Percentiles rank a stretch among this genome's conserved stretches.
These are phyloP conservation scores for Ormyrus nitidulus DNA, from an alignment of 2,888 invertebrate species.

Conservation along the genomic window DNA sequence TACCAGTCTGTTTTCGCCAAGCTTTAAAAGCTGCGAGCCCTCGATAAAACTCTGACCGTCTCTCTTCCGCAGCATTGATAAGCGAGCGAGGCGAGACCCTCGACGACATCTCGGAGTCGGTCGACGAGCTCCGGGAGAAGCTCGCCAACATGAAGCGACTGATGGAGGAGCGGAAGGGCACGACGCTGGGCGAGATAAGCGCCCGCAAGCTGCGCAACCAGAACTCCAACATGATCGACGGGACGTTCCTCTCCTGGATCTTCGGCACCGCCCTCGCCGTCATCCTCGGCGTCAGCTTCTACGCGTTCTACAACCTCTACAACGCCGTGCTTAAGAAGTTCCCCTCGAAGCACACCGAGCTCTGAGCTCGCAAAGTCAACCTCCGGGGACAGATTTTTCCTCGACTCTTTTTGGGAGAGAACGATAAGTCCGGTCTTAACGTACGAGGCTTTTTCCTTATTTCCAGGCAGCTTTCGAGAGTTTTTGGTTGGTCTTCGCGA, in stretches of 20 bases:
- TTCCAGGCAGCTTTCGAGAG: no score
- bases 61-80: slow-evolving; percentile 56
- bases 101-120: slow-evolving; percentile 80
- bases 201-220: slow-evolving; percentile 70
- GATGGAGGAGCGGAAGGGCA: slow-evolving; percentile 84
- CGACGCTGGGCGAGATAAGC: slow-evolving; percentile 77
- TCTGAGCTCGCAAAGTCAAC: slow-evolving; percentile 76
- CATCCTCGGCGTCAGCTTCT: slow-evolving; percentile 88
- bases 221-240: slow-evolving; percentile 82
- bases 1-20: no score
- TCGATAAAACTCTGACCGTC: no score
- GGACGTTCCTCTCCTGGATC: slow-evolving; percentile 88
- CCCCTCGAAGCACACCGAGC: slow-evolving; percentile 86
- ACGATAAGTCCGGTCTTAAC: neutral
- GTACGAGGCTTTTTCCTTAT: no score
- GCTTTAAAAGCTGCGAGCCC: no score
- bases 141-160: slow-evolving; percentile 87
- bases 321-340: slow-evolving; percentile 89
- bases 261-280: slow-evolving; percentile 87
- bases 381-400: neutral
- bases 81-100: slow-evolving; percentile 64
- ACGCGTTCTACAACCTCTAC: slow-evolving; percentile 90
- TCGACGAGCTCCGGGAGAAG: slow-evolving; percentile 87
- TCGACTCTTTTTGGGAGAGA: neutral
- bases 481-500: no score